Percentiles rank a stretch among this genome's conserved stretches.
Evolutionary conservation across 2,113 vertebrate genomes (phyloP).

Genomic region (Melanerpes aurifrons): DNA sequence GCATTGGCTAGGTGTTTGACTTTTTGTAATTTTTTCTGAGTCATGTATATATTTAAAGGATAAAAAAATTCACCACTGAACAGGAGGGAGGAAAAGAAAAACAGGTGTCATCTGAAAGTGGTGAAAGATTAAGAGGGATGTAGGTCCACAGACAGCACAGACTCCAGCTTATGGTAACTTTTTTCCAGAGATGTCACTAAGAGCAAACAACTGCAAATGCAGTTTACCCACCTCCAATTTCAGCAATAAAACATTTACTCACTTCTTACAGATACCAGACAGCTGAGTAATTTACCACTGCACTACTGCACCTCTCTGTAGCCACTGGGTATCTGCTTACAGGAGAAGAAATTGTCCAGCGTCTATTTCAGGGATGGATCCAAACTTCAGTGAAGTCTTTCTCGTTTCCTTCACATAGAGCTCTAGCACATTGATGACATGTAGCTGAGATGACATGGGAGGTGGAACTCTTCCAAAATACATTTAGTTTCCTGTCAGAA

Average conservation of each 20-base stretch:
- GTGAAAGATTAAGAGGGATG: not conserved
- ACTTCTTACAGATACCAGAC: conserved; percentile 10
- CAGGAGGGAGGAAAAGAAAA: not conserved
- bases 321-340: not conserved
- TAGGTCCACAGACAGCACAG: not conserved
- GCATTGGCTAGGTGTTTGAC: not conserved
- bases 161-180: not conserved
- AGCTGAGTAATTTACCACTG: conserved; percentile 21
- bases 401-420: not conserved
- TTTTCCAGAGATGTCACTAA: conserved; percentile 15
- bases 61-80: no score
- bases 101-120: not conserved
- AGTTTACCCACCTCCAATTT: not conserved
- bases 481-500: conserved; percentile 53
- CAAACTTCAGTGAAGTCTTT: not conserved
- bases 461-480: conserved; percentile 40
- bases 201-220: conserved; percentile 13
- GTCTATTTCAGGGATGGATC: not conserved
- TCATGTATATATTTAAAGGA: not conserved
- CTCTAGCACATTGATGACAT: not conserved
- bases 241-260: not conserved
- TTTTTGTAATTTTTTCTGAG: not conserved
- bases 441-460: conserved; percentile 29
- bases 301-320: not conserved
- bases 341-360: not conserved